A percentile compares a stretch with the other conserved stretches of the same genome.
These are phyloP conservation scores for Aphelenchoides fujianensis DNA, from an alignment of 1,140 invertebrate genomes.

Conservation along the genomic window DNA sequence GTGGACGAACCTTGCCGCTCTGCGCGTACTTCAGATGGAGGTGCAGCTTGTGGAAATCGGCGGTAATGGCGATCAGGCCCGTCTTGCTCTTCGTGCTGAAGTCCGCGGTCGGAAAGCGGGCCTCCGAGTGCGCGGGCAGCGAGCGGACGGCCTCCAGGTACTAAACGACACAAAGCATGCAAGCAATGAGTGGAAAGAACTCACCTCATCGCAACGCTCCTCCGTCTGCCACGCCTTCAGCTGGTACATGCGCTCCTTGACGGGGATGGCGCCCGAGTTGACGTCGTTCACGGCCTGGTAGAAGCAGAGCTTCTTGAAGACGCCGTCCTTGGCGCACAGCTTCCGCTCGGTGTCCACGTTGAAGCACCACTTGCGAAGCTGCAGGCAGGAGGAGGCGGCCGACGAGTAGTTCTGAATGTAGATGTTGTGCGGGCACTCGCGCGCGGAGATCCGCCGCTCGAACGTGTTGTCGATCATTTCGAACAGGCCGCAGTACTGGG, in stretches of 20 bases:
- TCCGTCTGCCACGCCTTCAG: conserved; percentile 60
- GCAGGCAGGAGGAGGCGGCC: conserved; percentile 91
- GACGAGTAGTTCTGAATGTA: conserved; percentile 99
- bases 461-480: conserved; percentile 79
- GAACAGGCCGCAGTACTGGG: conserved; percentile 87
- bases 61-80: conserved; percentile 25
- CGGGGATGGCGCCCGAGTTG: conserved; percentile 43
- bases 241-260: conserved; percentile 55
- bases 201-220: conserved; percentile 44
- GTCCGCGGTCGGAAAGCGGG: conserved; percentile 32
- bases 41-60: conserved; percentile 31
- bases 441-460: conserved; percentile 87
- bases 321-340: conserved; percentile 38
- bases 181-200: conserved; percentile 24
- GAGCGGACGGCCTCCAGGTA: conserved; percentile 41
- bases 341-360: conserved; percentile 63
- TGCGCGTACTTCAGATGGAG: conserved; percentile 33
- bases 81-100: conserved; percentile 32
- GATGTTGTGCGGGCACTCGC: conserved; percentile 91
- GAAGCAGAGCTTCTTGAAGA: conserved; percentile 55
- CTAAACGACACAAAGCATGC: conserved; percentile 26
- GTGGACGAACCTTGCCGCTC: conserved; percentile 33
- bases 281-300: conserved; percentile 57
- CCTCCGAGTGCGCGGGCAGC: conserved; percentile 37
- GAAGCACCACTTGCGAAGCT: conserved; percentile 89